Conservation (phyloP, 2,797 vertebrate species). For the Melanotaenia nigrans region DNA sequence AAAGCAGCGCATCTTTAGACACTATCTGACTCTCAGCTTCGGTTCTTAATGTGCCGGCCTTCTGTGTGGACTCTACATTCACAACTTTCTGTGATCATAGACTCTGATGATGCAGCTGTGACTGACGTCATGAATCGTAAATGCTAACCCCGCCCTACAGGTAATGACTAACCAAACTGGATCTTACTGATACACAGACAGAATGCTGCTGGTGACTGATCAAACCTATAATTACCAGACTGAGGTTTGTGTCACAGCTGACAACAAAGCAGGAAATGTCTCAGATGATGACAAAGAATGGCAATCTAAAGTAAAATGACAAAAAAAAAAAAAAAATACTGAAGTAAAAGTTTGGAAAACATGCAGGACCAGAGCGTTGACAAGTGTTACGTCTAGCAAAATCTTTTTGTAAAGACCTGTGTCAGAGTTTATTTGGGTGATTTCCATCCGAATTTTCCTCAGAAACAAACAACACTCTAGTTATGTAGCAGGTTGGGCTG, state of each 20-base stretch:
- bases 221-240: neutral
- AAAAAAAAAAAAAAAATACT: neutral
- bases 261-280: constrained; percentile 5
- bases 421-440: too few relatives aligned
- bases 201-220: neutral
- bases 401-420: too few relatives aligned
- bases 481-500: too few relatives aligned
- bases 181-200: constrained; percentile 11
- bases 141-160: neutral
- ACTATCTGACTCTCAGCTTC: constrained; percentile 5
- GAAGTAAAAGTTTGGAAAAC: neutral
- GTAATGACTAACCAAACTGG: constrained; percentile 52
- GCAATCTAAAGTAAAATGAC: neutral
- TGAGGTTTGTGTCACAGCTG: neutral
- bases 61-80: constrained; percentile 14
- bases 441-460: too few relatives aligned
- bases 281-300: neutral
- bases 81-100: neutral
- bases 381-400: too few relatives aligned
- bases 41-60: constrained; percentile 3
- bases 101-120: neutral
- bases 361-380: neutral
- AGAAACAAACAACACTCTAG: too few relatives aligned
- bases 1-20: constrained; percentile 52
- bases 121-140: constrained; percentile 22